phyloP scores from a whole-genome alignment of 92 coral and sea anemone genomes.

The Virgularia gustaviana region DNA sequence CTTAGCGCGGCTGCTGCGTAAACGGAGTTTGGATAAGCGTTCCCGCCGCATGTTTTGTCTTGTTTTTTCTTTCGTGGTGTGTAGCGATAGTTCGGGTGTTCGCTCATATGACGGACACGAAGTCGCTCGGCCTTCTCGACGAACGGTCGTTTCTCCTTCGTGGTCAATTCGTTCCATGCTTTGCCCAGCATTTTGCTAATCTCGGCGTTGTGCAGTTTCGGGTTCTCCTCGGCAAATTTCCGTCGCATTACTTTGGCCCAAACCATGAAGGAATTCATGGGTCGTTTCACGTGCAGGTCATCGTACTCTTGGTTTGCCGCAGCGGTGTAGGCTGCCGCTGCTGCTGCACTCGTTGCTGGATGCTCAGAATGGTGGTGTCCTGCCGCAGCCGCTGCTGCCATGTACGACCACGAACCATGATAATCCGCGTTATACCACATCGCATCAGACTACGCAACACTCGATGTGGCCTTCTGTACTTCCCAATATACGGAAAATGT shows the following conservation, averaged over 20 bases:
- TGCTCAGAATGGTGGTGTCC: constrained; percentile 1
- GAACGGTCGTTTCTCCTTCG: constrained; percentile 87
- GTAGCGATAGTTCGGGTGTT: constrained; percentile 86
- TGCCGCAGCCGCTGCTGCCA: too few relatives aligned
- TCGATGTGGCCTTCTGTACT: too few relatives aligned
- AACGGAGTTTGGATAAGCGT: constrained; percentile 9
- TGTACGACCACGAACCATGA: constrained; percentile 1
- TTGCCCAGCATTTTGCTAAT: constrained; percentile 90
- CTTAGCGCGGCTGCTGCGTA: too few relatives aligned
- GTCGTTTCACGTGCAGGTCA: constrained; percentile 88
- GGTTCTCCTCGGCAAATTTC: constrained; percentile 87
- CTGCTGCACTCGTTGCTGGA: neutral
- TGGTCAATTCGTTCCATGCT: constrained; percentile 94
- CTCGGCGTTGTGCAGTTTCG: constrained; percentile 93
- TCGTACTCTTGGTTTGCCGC: constrained; percentile 70
- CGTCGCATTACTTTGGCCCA: constrained; percentile 96
- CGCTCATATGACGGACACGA: constrained; percentile 85
- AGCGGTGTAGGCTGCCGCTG: too few relatives aligned
- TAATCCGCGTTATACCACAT: constrained; percentile 41
- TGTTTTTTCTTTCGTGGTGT: constrained; percentile 56
- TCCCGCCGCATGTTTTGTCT: constrained; percentile 16
- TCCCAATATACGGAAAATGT: too few relatives aligned
- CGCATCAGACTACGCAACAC: too few relatives aligned
- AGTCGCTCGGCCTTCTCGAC: constrained; percentile 94
- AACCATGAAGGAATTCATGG: constrained; percentile 96